Conservation (phyloP, 2,797 vertebrate species). For the Pseudocheirus occidentalis region DNA sequence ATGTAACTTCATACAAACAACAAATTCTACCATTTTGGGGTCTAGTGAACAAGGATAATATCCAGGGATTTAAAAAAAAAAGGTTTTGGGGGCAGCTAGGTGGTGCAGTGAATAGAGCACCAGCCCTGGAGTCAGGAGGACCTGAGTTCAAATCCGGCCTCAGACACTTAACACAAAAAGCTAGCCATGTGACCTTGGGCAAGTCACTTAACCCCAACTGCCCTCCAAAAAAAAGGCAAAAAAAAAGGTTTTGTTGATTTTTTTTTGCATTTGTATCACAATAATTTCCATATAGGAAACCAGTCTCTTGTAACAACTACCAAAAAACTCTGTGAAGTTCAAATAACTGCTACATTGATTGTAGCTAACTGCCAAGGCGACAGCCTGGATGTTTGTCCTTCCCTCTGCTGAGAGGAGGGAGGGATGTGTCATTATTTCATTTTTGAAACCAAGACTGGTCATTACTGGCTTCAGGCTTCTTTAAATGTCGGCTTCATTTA, state of each 20-base stretch:
- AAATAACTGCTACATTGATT: neutral
- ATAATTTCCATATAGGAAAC: neutral
- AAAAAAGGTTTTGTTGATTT: neutral
- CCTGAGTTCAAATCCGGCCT: no score
- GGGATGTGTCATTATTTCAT: neutral
- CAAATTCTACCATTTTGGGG: neutral
- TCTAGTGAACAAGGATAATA: neutral
- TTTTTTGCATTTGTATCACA: neutral
- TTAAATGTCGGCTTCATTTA: neutral
- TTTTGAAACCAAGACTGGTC: neutral
- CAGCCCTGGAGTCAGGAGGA: no score
- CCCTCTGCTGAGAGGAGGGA: neutral
- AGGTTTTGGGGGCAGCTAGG: no score
- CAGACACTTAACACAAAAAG: no score
- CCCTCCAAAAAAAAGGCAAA: no score
- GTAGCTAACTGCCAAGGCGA: neutral
- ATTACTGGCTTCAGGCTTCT: neutral
- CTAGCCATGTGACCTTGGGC: no score
- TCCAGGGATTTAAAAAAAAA: no score
- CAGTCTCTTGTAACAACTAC: neutral
- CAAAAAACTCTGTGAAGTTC: neutral
- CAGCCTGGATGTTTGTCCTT: neutral
- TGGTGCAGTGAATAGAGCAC: no score
- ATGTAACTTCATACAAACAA: neutral
- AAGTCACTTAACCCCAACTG: no score